Percentiles rank a stretch among this genome's conserved stretches.
These are phyloP conservation scores for Herminia tarsipennalis DNA, from an alignment of 2,888 invertebrate species.

Conservation along the genomic window DNA sequence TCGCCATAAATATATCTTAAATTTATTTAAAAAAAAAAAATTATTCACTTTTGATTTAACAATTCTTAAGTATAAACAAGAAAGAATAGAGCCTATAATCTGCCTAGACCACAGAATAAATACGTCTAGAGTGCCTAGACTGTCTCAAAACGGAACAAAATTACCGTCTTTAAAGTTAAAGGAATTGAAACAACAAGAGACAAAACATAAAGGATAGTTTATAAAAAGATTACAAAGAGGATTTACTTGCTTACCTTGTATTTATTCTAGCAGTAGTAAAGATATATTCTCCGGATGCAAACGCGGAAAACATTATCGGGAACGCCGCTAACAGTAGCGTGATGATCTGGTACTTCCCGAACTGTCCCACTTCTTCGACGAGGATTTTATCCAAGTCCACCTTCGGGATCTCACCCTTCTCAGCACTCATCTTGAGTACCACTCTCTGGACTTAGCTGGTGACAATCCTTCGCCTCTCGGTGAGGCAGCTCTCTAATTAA, in stretches of 20 bases:
- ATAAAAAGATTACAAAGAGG: too few species aligned
- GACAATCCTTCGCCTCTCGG: neutral
- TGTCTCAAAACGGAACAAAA: neutral
- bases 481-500: neutral
- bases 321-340: slow-evolving; percentile 67
- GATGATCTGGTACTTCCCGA: slow-evolving; percentile 72
- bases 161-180: too few species aligned
- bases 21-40: too few species aligned
- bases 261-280: slow-evolving; percentile 77
- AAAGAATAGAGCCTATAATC: too few species aligned
- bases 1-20: too few species aligned
- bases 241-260: slow-evolving; percentile 56
- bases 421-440: slow-evolving; percentile 36
- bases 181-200: too few species aligned
- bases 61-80: too few species aligned
- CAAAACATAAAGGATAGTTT: too few species aligned
- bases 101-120: too few species aligned
- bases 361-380: slow-evolving; percentile 72
- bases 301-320: slow-evolving; percentile 76
- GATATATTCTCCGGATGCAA: slow-evolving; percentile 76
- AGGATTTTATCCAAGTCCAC: slow-evolving; percentile 73
- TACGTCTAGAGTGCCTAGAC: neutral
- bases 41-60: too few species aligned
- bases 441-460: neutral
- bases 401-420: slow-evolving; percentile 47